Percentiles rank a stretch among this genome's conserved stretches.
Evolutionary conservation across 2,113 vertebrate species (phyloP).

Genomic region (Formicarius rufipectus): DNA sequence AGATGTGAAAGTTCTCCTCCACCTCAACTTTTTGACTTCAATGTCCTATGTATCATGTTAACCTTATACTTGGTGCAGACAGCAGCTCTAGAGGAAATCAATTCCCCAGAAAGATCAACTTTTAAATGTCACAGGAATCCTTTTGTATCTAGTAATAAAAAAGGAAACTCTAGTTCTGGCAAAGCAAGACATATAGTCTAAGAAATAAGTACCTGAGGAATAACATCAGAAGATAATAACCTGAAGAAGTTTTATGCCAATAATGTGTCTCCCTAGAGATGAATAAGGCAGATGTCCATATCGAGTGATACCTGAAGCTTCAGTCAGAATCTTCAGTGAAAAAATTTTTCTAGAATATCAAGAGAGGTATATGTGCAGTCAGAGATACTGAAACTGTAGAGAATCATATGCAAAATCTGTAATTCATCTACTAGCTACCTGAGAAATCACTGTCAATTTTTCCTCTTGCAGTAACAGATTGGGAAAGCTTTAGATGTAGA

Average conservation of each 20-base stretch:
- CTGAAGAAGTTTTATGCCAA: not conserved
- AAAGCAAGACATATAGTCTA: not conserved
- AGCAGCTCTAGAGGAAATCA: not conserved
- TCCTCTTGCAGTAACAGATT: not conserved
- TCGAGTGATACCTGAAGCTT: not conserved
- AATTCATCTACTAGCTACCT: not conserved
- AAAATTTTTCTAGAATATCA: not conserved
- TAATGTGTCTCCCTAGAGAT: not conserved
- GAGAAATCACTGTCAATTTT: not conserved
- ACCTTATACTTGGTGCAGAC: not conserved
- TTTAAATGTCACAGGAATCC: not conserved
- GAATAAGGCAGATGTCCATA: not conserved
- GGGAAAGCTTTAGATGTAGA: not conserved
- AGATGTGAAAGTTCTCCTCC: not conserved
- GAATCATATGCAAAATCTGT: not conserved
- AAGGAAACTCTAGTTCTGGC: not conserved
- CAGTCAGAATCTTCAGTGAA: not conserved
- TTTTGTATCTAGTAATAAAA: not conserved
- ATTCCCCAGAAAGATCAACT: not conserved
- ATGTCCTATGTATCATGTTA: not conserved
- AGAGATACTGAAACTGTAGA: not conserved
- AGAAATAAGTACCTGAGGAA: not conserved
- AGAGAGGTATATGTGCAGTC: not conserved
- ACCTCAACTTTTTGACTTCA: not conserved
- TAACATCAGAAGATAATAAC: not conserved